Evolutionary conservation across 2,888 invertebrate species (phyloP), one percentile per base, ranked within the genome.

Genomic region (Steinernema hermaphroditum): DNA sequence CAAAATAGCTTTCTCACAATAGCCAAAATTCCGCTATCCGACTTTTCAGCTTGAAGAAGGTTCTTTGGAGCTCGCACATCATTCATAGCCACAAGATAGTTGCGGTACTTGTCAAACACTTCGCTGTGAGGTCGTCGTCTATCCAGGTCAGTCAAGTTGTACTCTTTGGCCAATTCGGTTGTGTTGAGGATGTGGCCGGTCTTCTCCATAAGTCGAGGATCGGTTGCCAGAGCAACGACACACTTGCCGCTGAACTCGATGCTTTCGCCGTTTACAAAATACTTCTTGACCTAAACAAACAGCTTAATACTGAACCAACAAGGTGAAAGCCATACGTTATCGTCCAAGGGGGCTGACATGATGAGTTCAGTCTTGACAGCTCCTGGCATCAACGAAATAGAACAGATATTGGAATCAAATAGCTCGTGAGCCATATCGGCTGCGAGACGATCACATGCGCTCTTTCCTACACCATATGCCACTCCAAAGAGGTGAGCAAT

Each of bases 381-480:
- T 16, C 88, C 88, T 0, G 89, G 89, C 88, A 88, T 89, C 0
- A 89, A 77, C 69, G 87, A 87, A n/a, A 89, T 76, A 22, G 80
- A 85, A 14, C 77, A 62, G 62, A 77, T 72, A 69, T 86, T 83
- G 57, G 86, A 78, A 44, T 86, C 83, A 50, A 78, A 76, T 41
- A 89, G 80, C 74, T 89, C 89, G 19, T 82, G 46, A 0, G 85
- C 88, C 78, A 88, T 88, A 77, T 89, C 89, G 0, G 86, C 87
- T 0, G 88, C 87, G 88, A 89, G 87, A 22, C 72, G 49, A 78
- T 83, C 82, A 72, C 87, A 86, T 9, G 88, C 89, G 50, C 85
- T 86, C 76, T 89, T 89, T 4, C 88, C 88, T 24, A 87, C 81
- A 0, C 89, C 88, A 74, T 88, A 88, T 0, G 88, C 82, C 0